Percentiles rank a stretch among this genome's conserved stretches.
Evolutionary conservation across 2,888 invertebrate genomes (phyloP).

Genomic region (Synergus japonicus): DNA sequence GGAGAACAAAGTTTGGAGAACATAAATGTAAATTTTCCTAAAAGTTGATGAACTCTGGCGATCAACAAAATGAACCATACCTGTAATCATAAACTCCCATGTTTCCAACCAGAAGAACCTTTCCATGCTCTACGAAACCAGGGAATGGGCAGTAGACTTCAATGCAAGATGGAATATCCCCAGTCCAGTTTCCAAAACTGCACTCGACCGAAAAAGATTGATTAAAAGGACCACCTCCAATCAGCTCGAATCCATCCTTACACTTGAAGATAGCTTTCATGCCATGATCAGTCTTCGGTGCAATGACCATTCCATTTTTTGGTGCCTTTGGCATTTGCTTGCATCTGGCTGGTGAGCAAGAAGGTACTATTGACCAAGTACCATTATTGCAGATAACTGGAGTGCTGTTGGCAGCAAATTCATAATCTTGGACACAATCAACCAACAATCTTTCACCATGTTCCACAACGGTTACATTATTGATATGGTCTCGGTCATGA

Average conservation of each 20-base stretch:
- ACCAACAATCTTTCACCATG: slow-evolving; percentile 87
- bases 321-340: slow-evolving; percentile 90
- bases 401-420: slow-evolving; percentile 87
- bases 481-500: slow-evolving; percentile 71
- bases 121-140: slow-evolving; percentile 92
- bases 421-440: slow-evolving; percentile 91
- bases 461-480: slow-evolving; percentile 80
- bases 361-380: slow-evolving; percentile 96
- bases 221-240: slow-evolving; percentile 82
- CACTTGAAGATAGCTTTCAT: slow-evolving; percentile 96
- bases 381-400: slow-evolving; percentile 93
- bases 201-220: slow-evolving; percentile 89
- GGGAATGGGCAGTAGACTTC: slow-evolving; percentile 94
- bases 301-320: slow-evolving; percentile 96
- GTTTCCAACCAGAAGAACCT: slow-evolving; percentile 94
- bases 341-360: slow-evolving; percentile 91
- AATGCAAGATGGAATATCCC: slow-evolving; percentile 90
- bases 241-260: slow-evolving; percentile 93
- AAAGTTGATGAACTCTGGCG: neutral
- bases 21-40: no score
- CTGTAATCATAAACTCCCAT: slow-evolving; percentile 96
- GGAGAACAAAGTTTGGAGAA: neutral
- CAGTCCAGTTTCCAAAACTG: slow-evolving; percentile 96
- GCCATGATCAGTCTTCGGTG: slow-evolving; percentile 97
- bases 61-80: neutral